phyloP scores from a whole-genome alignment of 2,888 invertebrate genomes.

The Nomada lathburiana region DNA sequence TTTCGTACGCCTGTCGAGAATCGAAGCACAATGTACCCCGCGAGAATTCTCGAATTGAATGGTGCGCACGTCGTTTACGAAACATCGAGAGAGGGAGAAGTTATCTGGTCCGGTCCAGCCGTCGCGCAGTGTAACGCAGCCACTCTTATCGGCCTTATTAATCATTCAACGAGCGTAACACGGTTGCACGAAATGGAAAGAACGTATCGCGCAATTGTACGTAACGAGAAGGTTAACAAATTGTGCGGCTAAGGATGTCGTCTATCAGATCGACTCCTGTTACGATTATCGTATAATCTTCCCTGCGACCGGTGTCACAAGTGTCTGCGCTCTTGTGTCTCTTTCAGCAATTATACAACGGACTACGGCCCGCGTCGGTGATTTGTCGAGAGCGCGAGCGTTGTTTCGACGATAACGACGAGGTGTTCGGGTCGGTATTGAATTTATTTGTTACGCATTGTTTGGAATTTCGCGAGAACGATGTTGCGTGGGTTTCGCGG shows the following conservation, averaged over 20 bases:
- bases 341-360: constrained; percentile 27
- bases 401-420: too few species aligned
- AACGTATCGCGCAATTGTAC: constrained; percentile 42
- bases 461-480: too few species aligned
- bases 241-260: constrained; percentile 50
- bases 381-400: neutral
- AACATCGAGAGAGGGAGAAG: neutral
- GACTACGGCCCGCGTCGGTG: too few species aligned
- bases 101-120: constrained; percentile 22
- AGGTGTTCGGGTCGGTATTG: too few species aligned
- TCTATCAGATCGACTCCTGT: constrained; percentile 49
- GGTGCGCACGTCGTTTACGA: constrained; percentile 23
- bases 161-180: constrained; percentile 56
- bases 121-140: constrained; percentile 10
- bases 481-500: too few species aligned
- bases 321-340: constrained; percentile 11
- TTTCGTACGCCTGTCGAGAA: neutral
- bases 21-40: neutral
- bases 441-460: too few species aligned
- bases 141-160: constrained; percentile 54
- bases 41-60: neutral
- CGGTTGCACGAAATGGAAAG: constrained; percentile 52
- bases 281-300: constrained; percentile 50
- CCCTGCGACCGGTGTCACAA: constrained; percentile 3
- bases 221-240: constrained; percentile 59